Evolutionary conservation across 1,140 invertebrate species (phyloP).

Genomic region (Temnothorax nylanderi): DNA sequence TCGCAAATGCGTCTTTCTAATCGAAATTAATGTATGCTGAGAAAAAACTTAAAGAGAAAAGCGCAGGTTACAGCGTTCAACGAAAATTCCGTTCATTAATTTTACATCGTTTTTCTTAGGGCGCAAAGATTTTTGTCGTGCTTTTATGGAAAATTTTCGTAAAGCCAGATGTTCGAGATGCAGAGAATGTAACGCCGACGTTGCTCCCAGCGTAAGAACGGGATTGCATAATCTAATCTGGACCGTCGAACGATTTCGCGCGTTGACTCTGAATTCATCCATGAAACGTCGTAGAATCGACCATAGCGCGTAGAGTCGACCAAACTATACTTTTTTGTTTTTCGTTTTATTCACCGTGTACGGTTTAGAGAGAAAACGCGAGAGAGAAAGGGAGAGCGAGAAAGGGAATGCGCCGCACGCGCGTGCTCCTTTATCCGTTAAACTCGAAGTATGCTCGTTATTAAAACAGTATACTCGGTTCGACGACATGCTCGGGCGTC

Average conservation of each 20-base stretch:
- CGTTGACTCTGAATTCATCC: not conserved
- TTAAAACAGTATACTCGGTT: constrained; percentile 31
- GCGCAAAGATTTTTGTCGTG: not conserved
- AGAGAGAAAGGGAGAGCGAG: not conserved
- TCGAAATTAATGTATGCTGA: constrained; percentile 36
- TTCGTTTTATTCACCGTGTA: not conserved
- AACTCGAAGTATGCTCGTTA: constrained; percentile 45
- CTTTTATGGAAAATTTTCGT: constrained; percentile 26
- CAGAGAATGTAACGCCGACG: constrained; percentile 3
- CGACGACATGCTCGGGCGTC: constrained; percentile 21
- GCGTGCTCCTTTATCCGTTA: constrained; percentile 19
- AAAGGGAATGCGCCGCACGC: not conserved
- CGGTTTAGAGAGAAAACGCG: not conserved
- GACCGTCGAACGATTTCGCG: constrained; percentile 17
- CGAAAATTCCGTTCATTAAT: constrained; percentile 40
- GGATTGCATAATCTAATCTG: constrained; percentile 16
- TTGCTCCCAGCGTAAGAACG: not conserved
- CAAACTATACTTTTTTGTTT: not conserved
- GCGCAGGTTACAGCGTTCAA: not conserved
- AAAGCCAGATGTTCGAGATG: constrained; percentile 9
- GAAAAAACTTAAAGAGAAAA: not conserved
- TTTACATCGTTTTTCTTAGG: constrained; percentile 19
- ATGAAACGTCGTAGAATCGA: not conserved
- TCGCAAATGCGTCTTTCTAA: constrained; percentile 5
- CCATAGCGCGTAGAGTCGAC: no score